Evolutionary conservation across 2,888 invertebrate genomes (phyloP).

Genomic region (Halocaridina rubra): DNA sequence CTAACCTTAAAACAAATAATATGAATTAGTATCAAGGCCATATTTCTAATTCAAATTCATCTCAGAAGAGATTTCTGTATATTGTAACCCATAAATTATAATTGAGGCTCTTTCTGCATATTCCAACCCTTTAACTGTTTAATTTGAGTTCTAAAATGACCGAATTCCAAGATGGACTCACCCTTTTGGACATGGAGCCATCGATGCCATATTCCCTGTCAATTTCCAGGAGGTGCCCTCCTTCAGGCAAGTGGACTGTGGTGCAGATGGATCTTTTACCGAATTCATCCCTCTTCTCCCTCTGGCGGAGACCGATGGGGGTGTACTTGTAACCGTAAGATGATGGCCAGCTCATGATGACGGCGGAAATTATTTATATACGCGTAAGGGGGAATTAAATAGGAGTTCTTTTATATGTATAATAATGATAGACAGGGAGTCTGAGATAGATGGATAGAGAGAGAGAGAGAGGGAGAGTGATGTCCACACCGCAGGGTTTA

Average conservation of each 20-base stretch:
- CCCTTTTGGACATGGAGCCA: constrained; percentile 62
- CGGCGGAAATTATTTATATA: too few species aligned
- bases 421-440: not conserved
- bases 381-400: too few species aligned
- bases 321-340: constrained; percentile 64
- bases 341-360: constrained; percentile 62
- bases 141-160: too few species aligned
- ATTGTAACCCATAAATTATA: too few species aligned
- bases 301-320: constrained; percentile 63
- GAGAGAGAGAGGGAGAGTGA: constrained; percentile 11
- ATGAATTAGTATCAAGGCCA: too few species aligned
- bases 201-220: constrained; percentile 61
- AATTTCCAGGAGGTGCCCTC: constrained; percentile 62
- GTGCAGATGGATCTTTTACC: constrained; percentile 59
- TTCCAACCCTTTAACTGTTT: too few species aligned
- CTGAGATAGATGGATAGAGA: constrained; percentile 10
- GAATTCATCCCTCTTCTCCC: constrained; percentile 60
- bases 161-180: too few species aligned
- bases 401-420: not conserved
- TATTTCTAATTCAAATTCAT: too few species aligned
- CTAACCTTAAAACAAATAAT: too few species aligned
- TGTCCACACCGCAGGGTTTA: constrained; percentile 28
- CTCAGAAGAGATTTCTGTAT: too few species aligned
- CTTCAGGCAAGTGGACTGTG: constrained; percentile 61
- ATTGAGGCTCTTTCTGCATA: too few species aligned